Conservation (phyloP, 2,113 vertebrate genomes). For the Suricata suricatta region DNA sequence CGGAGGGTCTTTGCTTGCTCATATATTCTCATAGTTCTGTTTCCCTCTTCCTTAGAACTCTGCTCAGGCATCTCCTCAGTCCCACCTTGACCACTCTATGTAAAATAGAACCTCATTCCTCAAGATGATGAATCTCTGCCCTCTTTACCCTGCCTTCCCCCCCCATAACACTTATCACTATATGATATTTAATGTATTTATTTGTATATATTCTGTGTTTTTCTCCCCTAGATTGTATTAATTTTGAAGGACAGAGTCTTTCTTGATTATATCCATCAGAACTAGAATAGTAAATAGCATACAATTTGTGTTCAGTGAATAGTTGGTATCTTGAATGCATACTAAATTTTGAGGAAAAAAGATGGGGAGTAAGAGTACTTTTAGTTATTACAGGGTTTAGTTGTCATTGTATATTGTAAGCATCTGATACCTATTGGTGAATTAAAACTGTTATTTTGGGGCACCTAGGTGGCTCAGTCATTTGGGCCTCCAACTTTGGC, state of each 20-base stretch:
- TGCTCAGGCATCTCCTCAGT: neutral
- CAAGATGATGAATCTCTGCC: neutral
- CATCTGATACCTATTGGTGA: neutral
- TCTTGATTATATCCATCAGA: neutral
- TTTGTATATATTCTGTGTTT: neutral
- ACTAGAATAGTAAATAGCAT: neutral
- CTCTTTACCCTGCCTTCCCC: neutral
- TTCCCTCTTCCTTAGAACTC: neutral
- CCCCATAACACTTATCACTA: neutral
- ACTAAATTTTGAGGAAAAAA: neutral
- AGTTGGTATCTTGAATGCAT: neutral
- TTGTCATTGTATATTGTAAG: neutral
- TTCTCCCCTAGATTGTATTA: neutral
- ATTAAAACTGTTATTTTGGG: neutral
- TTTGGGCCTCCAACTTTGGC: too few species aligned
- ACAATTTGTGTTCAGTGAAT: neutral
- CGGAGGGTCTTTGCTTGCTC: neutral
- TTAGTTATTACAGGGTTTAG: neutral
- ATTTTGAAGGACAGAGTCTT: neutral
- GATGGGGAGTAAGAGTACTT: neutral
- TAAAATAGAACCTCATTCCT: neutral
- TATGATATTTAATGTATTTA: slow-evolving; percentile 25
- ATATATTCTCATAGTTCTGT: neutral
- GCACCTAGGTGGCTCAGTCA: too few species aligned
- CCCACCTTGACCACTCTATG: neutral